Percentiles rank a stretch among this genome's conserved stretches.
These are phyloP conservation scores for Bombus fervidus DNA, from an alignment of 1,140 invertebrate species.

Conservation along the genomic window DNA sequence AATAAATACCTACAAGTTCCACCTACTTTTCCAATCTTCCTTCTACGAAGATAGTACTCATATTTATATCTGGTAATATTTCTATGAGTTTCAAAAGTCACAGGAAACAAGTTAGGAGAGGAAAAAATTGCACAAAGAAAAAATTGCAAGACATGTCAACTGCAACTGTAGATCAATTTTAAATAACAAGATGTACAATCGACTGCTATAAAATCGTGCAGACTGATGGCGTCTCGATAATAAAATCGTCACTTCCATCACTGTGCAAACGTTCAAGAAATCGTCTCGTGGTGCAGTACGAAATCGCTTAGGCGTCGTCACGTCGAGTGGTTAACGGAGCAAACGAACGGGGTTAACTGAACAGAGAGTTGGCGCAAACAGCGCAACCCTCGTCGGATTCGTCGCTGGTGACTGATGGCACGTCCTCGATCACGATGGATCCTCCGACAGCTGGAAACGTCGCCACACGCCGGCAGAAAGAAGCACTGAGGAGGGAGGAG, in stretches of 20 bases:
- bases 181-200: background rate
- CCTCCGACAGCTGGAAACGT: slow-evolving; percentile 64
- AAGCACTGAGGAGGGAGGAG: slow-evolving; percentile 39
- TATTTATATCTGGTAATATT: too few species aligned
- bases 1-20: too few species aligned
- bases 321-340: slow-evolving; percentile 54
- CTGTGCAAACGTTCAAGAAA: background rate
- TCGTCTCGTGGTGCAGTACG: background rate
- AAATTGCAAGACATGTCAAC: background rate
- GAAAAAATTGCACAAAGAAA: background rate
- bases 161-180: too few species aligned
- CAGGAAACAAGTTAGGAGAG: background rate
- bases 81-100: background rate
- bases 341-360: slow-evolving; percentile 57
- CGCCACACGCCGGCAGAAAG: slow-evolving; percentile 47
- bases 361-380: slow-evolving; percentile 72
- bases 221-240: background rate
- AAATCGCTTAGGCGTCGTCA: slow-evolving; percentile 58
- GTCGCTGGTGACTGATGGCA: slow-evolving; percentile 78
- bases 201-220: background rate
- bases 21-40: too few species aligned
- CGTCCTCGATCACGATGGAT: slow-evolving; percentile 77
- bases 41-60: too few species aligned
- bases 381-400: slow-evolving; percentile 71
- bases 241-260: slow-evolving; percentile 1